Conservation (phyloP, 2,797 vertebrate species). For the Helicolenus hilgendorfi region DNA sequence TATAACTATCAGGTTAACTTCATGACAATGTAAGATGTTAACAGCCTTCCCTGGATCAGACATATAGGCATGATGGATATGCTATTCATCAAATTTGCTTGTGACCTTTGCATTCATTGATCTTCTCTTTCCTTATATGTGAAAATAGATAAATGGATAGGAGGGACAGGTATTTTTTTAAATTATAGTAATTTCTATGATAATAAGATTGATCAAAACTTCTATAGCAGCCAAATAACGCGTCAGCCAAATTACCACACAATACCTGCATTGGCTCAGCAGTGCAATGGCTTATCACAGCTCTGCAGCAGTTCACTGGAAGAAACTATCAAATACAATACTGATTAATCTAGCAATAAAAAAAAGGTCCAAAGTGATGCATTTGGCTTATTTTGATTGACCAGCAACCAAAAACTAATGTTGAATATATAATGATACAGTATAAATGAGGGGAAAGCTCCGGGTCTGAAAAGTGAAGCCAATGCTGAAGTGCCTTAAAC, state of each 20-base stretch:
- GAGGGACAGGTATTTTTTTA: not conserved
- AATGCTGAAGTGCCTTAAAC: not conserved
- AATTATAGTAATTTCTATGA: slow-evolving; percentile 22
- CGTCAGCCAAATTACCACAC: not conserved
- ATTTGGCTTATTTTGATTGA: slow-evolving; percentile 2
- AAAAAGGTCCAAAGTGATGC: not conserved
- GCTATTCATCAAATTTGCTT: not conserved
- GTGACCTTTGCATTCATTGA: slow-evolving; percentile 38
- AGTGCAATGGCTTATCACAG: not conserved
- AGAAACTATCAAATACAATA: not conserved
- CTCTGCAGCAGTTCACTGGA: slow-evolving; percentile 1
- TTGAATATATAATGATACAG: not conserved
- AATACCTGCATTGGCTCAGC: slow-evolving; percentile 5
- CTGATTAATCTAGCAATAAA: not conserved
- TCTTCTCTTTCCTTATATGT: slow-evolving; percentile 5
- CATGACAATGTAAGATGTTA: slow-evolving; percentile 1
- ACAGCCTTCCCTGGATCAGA: slow-evolving; percentile 19
- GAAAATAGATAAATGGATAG: slow-evolving; percentile 1
- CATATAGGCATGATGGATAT: not conserved
- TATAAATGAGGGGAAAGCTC: not conserved
- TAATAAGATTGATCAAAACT: slow-evolving; percentile 4
- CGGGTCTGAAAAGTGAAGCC: not conserved
- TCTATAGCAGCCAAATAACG: not conserved
- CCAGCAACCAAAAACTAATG: not conserved
- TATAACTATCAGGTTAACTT: not conserved